Evolutionary conservation across 1,140 invertebrate genomes (phyloP), one percentile per base, ranked within the genome.

Genomic region (Penaeus indicus): DNA sequence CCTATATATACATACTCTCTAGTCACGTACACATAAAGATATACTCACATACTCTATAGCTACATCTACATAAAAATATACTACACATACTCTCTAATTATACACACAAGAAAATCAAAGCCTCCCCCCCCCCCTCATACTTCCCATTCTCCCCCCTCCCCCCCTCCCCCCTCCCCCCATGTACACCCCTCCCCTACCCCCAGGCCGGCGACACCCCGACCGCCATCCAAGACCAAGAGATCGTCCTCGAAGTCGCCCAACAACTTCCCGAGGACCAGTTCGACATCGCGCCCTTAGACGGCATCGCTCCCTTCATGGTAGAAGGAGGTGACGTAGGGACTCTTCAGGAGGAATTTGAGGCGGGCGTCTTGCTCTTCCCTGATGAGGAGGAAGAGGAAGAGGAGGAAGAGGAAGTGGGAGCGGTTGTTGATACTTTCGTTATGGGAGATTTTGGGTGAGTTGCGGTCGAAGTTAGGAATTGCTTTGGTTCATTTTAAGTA

Each of bases 261-360:
- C 84, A 85, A 69, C 84, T 85, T 3, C 84, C 54, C 1, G 72
- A 85, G 72, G 84, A 85, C 22, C 42, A 85, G 54, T 54, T 85
- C 54, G 32, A 85, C n/a, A 60, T 85, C 25, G 69, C 84, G 16
- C 38, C 84, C 22, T 69, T 85, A 3, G 47, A 8, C 21, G 84
- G 77, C 67, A 77, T 62, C 25, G 21, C 7, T 19, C 84, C 84
- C 60, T 85, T 77, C 84, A 60, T 54, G 42, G 69, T 69, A 42
- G 83, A 11, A 25, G 38, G 25, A 5, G 22, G 18, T 5, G 72
- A 85, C 11, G 75, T n/a, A 5, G 38, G n/a, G 7, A 11, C 47
- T 22, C n/a, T 21, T 22, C 25, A 1, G 54, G 75, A 79, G 61
- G 38, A 78, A 11, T n/a, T 38, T 0, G 27, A 86, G 32, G 25